Evolutionary conservation across 2,113 vertebrate genomes (phyloP).

Genomic region (Irena cyanogastra): DNA sequence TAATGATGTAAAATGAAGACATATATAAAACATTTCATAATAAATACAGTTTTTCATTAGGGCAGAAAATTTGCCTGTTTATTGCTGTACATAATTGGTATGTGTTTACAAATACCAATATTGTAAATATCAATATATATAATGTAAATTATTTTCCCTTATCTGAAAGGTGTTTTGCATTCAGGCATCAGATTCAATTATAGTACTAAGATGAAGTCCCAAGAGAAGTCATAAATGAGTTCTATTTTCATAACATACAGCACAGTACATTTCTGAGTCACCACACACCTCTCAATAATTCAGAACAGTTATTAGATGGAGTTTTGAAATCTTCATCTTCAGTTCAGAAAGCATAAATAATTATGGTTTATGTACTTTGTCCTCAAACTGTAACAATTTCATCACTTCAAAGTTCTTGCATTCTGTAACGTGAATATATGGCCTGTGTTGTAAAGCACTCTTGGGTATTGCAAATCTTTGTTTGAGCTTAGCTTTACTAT

Average conservation of each 20-base stretch:
- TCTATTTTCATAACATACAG: not conserved
- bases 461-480: not conserved
- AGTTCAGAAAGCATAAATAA: not conserved
- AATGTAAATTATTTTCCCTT: not conserved
- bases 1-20: not conserved
- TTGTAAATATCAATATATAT: not conserved
- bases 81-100: not conserved
- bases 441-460: not conserved
- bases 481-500: not conserved
- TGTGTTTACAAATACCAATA: not conserved
- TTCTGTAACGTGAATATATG: not conserved
- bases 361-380: not conserved
- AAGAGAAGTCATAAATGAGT: not conserved
- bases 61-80: not conserved
- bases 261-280: not conserved
- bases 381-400: not conserved
- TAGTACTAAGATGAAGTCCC: not conserved
- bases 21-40: not conserved
- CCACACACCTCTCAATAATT: not conserved
- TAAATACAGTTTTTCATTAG: not conserved
- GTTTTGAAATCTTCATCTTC: not conserved
- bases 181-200: constrained; percentile 27
- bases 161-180: not conserved
- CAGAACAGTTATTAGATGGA: not conserved
- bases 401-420: not conserved